Evolutionary conservation across 2,888 invertebrate genomes (phyloP).

Genomic region (Diarsia rubi): DNA sequence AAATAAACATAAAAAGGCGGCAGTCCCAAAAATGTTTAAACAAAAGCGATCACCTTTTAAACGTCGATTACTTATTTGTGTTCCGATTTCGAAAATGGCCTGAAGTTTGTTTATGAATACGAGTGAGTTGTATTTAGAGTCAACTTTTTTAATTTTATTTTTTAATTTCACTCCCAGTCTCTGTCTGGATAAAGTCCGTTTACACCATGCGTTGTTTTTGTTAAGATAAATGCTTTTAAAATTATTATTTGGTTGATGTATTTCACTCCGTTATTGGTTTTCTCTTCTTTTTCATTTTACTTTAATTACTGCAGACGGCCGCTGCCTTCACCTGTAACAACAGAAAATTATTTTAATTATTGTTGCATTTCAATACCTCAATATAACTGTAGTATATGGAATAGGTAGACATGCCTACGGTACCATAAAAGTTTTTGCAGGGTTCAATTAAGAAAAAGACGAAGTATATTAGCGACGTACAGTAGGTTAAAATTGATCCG

Average conservation of each 20-base stretch:
- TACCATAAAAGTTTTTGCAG: no score
- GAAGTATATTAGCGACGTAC: no score
- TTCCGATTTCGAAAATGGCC: slow-evolving; percentile 79
- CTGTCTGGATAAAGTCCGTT: slow-evolving; percentile 79
- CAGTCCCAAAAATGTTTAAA: slow-evolving; percentile 86
- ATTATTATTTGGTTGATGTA: slow-evolving; percentile 36
- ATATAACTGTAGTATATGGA: neutral
- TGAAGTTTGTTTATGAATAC: slow-evolving; percentile 73
- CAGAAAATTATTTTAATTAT: slow-evolving; percentile 40
- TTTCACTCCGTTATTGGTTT: slow-evolving; percentile 73
- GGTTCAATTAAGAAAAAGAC: no score
- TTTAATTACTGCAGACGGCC: slow-evolving; percentile 50
- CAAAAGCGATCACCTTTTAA: slow-evolving; percentile 84
- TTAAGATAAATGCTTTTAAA: slow-evolving; percentile 63
- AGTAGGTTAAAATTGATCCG: no score
- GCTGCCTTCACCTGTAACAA: slow-evolving; percentile 79
- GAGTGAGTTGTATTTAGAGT: slow-evolving; percentile 71
- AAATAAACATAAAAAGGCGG: slow-evolving; percentile 82
- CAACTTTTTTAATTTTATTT: slow-evolving; percentile 61
- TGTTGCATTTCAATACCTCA: neutral
- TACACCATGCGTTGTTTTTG: slow-evolving; percentile 64
- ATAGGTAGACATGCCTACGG: no score
- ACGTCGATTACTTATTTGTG: slow-evolving; percentile 86
- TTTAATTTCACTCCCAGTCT: slow-evolving; percentile 77
- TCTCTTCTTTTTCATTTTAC: slow-evolving; percentile 89